Base-by-base conservation (phyloP, 1,140 invertebrate genomes). In the Drosophila lini region DNA sequence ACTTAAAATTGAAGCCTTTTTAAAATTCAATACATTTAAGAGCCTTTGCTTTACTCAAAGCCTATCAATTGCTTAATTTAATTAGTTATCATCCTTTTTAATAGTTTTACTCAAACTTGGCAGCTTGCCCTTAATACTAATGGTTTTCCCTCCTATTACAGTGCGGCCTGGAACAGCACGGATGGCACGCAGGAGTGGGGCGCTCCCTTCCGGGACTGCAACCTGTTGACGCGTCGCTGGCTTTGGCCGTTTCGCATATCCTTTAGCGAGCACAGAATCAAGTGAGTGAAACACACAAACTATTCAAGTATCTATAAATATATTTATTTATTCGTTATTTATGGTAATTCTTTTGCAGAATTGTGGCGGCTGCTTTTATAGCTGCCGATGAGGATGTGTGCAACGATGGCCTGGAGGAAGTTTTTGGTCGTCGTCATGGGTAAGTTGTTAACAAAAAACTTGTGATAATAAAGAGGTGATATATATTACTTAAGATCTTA, bases 171-270 rank as follows among this genome's bases (percentile, higher is more conserved):
- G 92, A 92, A 92, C 61, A 92, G 91, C 76, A 88, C 79, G 28
- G 91, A 92, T 31, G 88, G 90, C 25, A 81, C 92, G 1, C 81
- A 92, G 63, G 90, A 92, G 53, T 92, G 92, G 92, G 91, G 91
- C 0, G 84, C 91, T 28, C 92, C 92, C 28, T 92, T 92, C 56
- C 80, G 91, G 48, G 92, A 92, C 78, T 92, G 92, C 80, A 91
- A 91, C 80, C 76, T 92, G 64, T 78, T 92, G 70, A 81, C 80
- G 19, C 81, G 85, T 34, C 81, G 91, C 68, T 92, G 92, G 92
- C 58, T 92, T 3, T 92, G 92, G 92, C 92, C 92, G 15, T 92
- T 92, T 80, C 90, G 91, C 63, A 91, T 92, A 70, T 91, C 91
- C 56, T 83, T 90, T 73, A 86, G 76, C 58, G 89, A 92, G 63